Conservation (phyloP, 2,113 vertebrate genomes). For the Bagarius yarrelli region DNA sequence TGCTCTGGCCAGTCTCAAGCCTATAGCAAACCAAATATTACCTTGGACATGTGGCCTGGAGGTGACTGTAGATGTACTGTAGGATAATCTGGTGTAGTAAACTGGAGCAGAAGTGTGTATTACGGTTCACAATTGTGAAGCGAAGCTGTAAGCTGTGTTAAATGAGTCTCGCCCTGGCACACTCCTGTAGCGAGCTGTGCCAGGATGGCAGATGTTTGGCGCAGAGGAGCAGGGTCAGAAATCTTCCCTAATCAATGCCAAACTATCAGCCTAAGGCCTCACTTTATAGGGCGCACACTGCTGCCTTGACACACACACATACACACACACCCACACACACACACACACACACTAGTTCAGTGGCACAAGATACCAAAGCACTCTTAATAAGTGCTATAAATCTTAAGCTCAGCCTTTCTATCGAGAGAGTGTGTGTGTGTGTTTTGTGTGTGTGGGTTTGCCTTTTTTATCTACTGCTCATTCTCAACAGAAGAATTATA, state of each 20-base stretch:
- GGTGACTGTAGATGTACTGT: neutral
- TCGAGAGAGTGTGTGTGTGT: conserved; percentile 1
- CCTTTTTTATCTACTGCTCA: neutral
- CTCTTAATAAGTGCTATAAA: conserved; percentile 1
- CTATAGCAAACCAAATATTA: neutral
- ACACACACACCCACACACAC: conserved; percentile 1
- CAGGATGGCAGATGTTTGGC: conserved; percentile 49
- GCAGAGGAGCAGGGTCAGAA: conserved; percentile 31
- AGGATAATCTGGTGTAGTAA: neutral
- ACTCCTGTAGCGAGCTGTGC: conserved; percentile 23
- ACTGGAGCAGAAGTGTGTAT: neutral
- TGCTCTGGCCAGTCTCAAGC: conserved; percentile 9
- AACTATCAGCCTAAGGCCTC: conserved; percentile 29
- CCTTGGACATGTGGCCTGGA: no score
- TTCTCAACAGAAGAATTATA: neutral
- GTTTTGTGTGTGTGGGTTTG: neutral
- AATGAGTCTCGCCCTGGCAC: conserved; percentile 23
- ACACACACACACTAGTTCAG: neutral
- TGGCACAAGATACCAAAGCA: neutral
- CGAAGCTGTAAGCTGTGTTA: conserved; percentile 3
- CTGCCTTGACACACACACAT: neutral
- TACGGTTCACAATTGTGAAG: neutral
- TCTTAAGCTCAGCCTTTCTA: neutral
- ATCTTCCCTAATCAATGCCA: conserved; percentile 34
- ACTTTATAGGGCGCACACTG: neutral